Evolutionary conservation across 2,888 invertebrate species (phyloP).

Genomic region (Flabesymbios commensalis): DNA sequence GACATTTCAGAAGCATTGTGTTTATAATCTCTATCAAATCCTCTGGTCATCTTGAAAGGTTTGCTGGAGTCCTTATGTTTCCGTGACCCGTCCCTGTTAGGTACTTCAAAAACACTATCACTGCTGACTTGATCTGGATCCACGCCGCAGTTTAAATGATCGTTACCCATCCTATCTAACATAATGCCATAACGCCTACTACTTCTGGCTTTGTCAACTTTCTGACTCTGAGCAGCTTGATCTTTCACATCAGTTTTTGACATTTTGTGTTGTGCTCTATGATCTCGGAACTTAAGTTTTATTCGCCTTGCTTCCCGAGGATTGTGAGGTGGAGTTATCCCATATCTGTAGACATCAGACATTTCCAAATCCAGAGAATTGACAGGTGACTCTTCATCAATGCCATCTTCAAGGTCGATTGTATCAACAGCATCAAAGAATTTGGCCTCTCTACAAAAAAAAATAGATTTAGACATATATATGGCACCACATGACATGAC

Average conservation of each 20-base stretch:
- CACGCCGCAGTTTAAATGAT: neutral
- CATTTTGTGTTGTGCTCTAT: neutral
- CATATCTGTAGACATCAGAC: conserved; percentile 29
- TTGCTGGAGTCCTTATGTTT: neutral
- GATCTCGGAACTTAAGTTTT: conserved; percentile 25
- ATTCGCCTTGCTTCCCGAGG: conserved; percentile 39
- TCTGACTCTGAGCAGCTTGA: neutral
- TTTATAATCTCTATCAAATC: neutral
- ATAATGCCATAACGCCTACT: neutral
- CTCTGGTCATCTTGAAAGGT: neutral
- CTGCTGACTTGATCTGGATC: neutral
- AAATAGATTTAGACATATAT: too few species aligned
- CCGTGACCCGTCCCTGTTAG: neutral
- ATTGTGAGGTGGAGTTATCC: conserved; percentile 43
- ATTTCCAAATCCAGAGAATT: conserved; percentile 14
- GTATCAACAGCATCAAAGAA: too few species aligned
- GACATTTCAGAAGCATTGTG: too few species aligned
- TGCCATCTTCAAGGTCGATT: too few species aligned
- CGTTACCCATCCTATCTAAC: neutral
- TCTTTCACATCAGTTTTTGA: neutral
- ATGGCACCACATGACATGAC: too few species aligned
- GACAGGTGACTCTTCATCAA: neutral
- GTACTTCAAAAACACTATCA: neutral
- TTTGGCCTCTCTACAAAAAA: too few species aligned
- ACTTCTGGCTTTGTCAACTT: neutral